Conservation (phyloP, 2,113 vertebrate genomes). For the Scophthalmus maximus region DNA sequence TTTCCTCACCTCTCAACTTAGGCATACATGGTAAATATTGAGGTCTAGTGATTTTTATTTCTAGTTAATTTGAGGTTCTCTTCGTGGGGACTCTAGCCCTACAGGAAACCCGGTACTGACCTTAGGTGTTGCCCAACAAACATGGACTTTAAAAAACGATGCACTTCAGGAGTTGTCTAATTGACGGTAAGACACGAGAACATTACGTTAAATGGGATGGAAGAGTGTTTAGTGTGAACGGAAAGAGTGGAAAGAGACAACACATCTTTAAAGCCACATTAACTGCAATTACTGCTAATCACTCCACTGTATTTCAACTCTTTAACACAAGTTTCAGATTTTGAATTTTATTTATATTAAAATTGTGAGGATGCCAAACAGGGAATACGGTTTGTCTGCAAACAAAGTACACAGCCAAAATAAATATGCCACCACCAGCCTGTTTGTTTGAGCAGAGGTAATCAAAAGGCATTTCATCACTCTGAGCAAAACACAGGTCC, state of each 20-base stretch:
- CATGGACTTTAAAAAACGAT: neutral
- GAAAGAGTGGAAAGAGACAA: neutral
- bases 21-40: neutral
- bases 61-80: neutral
- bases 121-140: neutral
- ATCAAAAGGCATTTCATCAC: conserved; percentile 39
- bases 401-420: neutral
- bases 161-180: neutral
- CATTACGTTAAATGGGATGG: neutral
- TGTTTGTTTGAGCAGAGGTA: conserved; percentile 24
- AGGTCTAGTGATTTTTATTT: neutral
- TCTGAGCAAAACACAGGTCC: conserved; percentile 12
- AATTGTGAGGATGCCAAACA: neutral
- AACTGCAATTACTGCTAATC: neutral
- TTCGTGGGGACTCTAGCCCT: neutral
- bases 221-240: neutral
- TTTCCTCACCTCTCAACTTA: neutral
- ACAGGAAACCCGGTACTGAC: neutral
- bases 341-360: neutral
- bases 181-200: neutral
- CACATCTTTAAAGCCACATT: neutral
- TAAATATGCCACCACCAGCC: neutral
- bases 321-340: neutral
- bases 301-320: neutral
- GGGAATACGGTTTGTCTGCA: neutral